Percentiles rank a stretch among this genome's conserved stretches.
Conservation (phyloP, 2,888 invertebrate genomes). For the Dromius quadrimaculatus region DNA sequence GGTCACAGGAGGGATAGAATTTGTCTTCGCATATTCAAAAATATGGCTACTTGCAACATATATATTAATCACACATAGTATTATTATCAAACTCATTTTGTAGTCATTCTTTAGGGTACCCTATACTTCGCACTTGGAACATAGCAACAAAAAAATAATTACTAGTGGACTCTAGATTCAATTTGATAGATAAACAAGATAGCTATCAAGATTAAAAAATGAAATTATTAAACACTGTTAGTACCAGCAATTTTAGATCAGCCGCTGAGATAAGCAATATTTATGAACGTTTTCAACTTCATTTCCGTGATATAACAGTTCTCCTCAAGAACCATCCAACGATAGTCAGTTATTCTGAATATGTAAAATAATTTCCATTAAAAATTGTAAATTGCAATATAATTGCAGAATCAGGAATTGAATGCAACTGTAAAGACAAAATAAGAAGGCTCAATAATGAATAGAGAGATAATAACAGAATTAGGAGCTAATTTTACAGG, state of each 20-base stretch:
- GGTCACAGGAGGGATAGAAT: no score
- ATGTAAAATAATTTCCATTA: not conserved
- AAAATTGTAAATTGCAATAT: not conserved
- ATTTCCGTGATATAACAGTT: conserved; percentile 22
- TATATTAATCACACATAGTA: no score
- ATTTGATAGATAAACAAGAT: conserved; percentile 37
- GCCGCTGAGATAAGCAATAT: conserved; percentile 21
- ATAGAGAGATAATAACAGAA: conserved; percentile 18
- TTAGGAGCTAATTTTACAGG: conserved; percentile 14
- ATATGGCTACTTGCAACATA: no score
- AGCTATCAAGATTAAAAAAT: conserved; percentile 33
- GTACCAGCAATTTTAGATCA: conserved; percentile 28
- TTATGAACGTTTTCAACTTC: conserved; percentile 8
- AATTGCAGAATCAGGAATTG: not conserved
- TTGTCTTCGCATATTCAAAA: no score
- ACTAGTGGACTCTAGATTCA: conserved; percentile 23
- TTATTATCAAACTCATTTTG: no score
- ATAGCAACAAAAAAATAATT: conserved; percentile 26
- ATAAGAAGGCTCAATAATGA: not conserved
- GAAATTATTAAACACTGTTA: conserved; percentile 33
- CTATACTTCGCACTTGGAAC: conserved; percentile 12
- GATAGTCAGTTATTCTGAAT: not conserved
- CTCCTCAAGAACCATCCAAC: not conserved
- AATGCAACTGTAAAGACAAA: not conserved
- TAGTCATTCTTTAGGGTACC: no score